These are phyloP conservation scores for Thamnophis elegans DNA, from an alignment of 2,797 vertebrate genomes.

Conservation along the genomic window DNA sequence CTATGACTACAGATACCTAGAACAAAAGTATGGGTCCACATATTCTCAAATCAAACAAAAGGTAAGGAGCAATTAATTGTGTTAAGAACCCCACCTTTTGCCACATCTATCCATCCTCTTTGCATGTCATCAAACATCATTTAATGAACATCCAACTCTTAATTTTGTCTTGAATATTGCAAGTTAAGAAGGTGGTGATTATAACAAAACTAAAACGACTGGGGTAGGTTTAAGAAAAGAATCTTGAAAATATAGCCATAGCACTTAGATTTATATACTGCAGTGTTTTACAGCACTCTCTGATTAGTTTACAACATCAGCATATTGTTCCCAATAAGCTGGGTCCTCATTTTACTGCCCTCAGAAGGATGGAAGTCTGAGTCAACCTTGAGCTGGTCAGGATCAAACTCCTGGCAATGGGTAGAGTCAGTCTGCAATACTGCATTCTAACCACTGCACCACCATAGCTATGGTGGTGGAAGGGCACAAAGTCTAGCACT, in stretches of 20 bases:
- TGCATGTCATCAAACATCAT: not conserved
- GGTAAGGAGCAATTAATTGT: slow-evolving; percentile 68
- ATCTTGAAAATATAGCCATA: not conserved
- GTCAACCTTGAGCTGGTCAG: not conserved
- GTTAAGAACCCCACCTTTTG: not conserved
- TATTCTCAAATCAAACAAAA: slow-evolving; percentile 80
- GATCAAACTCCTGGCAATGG: not conserved
- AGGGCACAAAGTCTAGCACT: not conserved
- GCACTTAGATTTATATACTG: not conserved
- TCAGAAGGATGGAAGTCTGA: not conserved
- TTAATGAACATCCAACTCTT: not conserved
- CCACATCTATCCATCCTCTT: not conserved
- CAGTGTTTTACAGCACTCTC: not conserved
- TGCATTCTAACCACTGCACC: not conserved
- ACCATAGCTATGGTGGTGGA: not conserved
- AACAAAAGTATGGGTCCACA: slow-evolving; percentile 90
- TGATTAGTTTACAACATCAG: not conserved
- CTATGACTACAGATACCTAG: slow-evolving; percentile 93
- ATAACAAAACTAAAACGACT: not conserved
- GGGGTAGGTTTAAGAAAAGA: not conserved
- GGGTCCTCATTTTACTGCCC: not conserved
- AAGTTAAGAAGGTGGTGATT: not conserved
- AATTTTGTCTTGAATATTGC: not conserved
- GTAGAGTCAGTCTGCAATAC: not conserved
- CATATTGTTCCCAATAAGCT: not conserved